Base-by-base conservation (phyloP, 2,888 invertebrate genomes). In the Leptarthrus brevirostris region DNA sequence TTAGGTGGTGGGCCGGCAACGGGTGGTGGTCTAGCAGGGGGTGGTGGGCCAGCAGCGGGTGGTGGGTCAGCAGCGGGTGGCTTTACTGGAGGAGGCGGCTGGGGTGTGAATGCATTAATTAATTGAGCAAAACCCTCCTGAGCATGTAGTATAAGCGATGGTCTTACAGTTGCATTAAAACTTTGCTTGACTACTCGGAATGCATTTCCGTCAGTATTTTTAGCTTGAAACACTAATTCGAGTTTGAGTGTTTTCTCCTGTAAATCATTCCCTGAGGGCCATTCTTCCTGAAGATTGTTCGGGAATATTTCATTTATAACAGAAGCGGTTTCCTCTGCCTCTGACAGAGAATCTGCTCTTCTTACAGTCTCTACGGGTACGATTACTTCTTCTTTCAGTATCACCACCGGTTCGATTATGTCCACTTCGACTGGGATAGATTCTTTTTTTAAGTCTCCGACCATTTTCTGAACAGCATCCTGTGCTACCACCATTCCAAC, bases 61-160 rank as follows among this genome's bases (percentile, higher is more conserved):
- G n/a, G n/a, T n/a, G n/a, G n/a, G n/a, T n/a, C n/a, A n/a, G n/a
- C n/a, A n/a, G n/a, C n/a, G n/a, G n/a, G n/a, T n/a, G n/a, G n/a
- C n/a, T n/a, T n/a, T n/a, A n/a, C n/a, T n/a, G n/a, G n/a, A n/a
- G n/a, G n/a, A n/a, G n/a, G n/a, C n/a, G n/a, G n/a, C n/a, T n/a
- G n/a, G n/a, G n/a, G 66, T 22, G 74, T 70, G 16, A 75, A 72
- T 26, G 72, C 52, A 26, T 75, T 74, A 36, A 75, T 71, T 18
- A 75, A 69, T 69, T 74, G 74, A 14, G 56, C 66, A 20, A 75
- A 34, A 3, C 73, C 49, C 52, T 75, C 73, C n/a, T 73, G 69
- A 26, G 73, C 61, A 53, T 75, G 75, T 36, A 58, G 58, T 2
- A 75, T 14, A 1, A 69, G 3, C 12, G 73, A 49, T 24, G 69